Percentiles rank a stretch among this genome's conserved stretches.
These are phyloP conservation scores for Venustoraphidia nigricollis DNA, from an alignment of 2,888 invertebrate species.

Conservation along the genomic window DNA sequence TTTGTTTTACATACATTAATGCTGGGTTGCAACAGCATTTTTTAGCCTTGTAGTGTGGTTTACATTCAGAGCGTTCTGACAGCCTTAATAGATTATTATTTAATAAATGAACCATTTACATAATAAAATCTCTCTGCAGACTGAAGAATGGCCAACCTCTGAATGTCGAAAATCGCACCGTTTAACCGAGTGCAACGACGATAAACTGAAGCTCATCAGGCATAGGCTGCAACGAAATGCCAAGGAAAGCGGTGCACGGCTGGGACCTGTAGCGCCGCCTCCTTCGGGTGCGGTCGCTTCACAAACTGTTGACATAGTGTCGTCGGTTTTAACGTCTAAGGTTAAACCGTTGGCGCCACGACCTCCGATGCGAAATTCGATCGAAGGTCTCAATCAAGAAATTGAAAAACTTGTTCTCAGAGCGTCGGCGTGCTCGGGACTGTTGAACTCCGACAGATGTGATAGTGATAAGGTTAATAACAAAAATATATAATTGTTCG, in stretches of 20 bases:
- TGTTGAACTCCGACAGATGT: constrained; percentile 15
- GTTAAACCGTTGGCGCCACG: constrained; percentile 36
- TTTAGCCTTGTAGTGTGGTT: no score
- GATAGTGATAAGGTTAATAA: constrained; percentile 11
- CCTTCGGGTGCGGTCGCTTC: constrained; percentile 20
- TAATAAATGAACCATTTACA: no score
- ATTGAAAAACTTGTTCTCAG: constrained; percentile 63
- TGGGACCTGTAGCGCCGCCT: constrained; percentile 29
- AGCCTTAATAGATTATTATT: no score
- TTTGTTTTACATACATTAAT: no score
- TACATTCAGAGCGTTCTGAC: no score
- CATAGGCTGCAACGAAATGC: constrained; percentile 40
- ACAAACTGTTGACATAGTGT: constrained; percentile 18
- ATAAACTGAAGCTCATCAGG: constrained; percentile 39
- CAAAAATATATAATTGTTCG: no score
- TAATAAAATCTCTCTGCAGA: constrained; percentile 30
- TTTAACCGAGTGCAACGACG: constrained; percentile 34
- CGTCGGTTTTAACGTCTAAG: constrained; percentile 11
- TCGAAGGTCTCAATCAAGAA: constrained; percentile 77
- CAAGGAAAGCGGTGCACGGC: constrained; percentile 33
- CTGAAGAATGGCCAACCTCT: constrained; percentile 42
- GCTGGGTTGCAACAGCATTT: no score
- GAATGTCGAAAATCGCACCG: constrained; percentile 34
- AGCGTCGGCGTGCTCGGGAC: constrained; percentile 29
- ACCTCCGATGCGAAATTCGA: constrained; percentile 64